phyloP scores from a whole-genome alignment of 2,113 vertebrate species.

The Thamnaconus septentrionalis region DNA sequence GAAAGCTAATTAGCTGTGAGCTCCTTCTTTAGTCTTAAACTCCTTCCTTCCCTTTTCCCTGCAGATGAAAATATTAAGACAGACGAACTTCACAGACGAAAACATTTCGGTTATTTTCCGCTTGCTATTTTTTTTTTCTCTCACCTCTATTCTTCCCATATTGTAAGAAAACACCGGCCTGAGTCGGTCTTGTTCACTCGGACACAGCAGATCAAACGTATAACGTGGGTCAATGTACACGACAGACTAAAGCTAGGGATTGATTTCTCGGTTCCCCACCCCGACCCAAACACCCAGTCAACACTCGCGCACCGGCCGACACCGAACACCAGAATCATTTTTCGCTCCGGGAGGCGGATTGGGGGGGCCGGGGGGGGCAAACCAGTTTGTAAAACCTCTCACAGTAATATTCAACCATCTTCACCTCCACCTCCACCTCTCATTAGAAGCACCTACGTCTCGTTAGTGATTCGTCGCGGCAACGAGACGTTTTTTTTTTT shows the following conservation, averaged over 20 bases:
- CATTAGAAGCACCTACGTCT: conserved; percentile 22
- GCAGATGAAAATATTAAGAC: conserved; percentile 55
- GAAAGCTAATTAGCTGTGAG: not conserved
- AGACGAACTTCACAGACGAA: conserved; percentile 47
- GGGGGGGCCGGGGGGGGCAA: conserved; percentile 21
- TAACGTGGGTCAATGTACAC: conserved; percentile 46
- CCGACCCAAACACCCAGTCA: not conserved
- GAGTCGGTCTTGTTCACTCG: conserved; percentile 30
- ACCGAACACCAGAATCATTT: conserved; percentile 32
- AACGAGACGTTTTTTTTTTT: conserved; percentile 17
- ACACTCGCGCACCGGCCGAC: conserved; percentile 5
- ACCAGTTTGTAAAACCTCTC: conserved; percentile 28
- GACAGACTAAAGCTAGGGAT: conserved; percentile 41
- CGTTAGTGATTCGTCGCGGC: conserved; percentile 24
- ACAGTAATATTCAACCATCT: conserved; percentile 7
- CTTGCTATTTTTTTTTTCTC: not conserved
- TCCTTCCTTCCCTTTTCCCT: conserved; percentile 27
- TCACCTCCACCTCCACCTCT: not conserved
- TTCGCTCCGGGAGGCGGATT: too few species aligned
- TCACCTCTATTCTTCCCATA: not conserved
- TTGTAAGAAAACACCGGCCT: conserved; percentile 34
- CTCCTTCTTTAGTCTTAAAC: conserved; percentile 35
- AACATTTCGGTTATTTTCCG: conserved; percentile 22
- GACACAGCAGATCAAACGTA: conserved; percentile 44
- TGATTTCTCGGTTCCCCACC: not conserved